phyloP scores from a whole-genome alignment of 2,113 vertebrate genomes.

The Pipra filicauda region DNA sequence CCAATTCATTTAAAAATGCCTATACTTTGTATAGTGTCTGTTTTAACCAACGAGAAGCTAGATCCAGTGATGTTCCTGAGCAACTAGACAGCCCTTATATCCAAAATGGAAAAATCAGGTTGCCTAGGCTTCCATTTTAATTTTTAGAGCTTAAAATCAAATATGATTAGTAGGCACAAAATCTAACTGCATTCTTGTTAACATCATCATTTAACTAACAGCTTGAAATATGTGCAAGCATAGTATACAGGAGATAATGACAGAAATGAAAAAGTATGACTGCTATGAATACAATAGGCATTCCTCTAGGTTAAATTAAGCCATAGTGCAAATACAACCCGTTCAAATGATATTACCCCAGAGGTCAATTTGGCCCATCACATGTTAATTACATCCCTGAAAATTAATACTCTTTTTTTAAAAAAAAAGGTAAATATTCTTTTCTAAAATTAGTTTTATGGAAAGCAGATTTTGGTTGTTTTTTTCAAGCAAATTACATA shows the following conservation, averaged over 20 bases:
- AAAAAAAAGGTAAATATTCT: neutral
- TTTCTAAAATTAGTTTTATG: slow-evolving; percentile 37
- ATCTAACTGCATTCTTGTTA: neutral
- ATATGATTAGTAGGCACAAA: neutral
- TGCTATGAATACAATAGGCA: neutral
- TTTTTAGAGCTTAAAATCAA: neutral
- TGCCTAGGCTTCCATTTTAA: neutral
- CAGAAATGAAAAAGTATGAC: neutral
- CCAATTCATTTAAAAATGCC: neutral
- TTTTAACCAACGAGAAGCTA: neutral
- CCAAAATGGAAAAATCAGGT: neutral
- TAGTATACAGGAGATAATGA: neutral
- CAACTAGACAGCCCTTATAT: neutral
- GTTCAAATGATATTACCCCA: neutral
- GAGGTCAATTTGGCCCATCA: neutral
- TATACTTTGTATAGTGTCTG: neutral
- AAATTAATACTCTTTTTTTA: neutral
- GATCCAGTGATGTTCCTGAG: neutral
- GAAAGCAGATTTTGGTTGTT: slow-evolving; percentile 25
- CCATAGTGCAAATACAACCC: neutral
- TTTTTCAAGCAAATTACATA: slow-evolving; percentile 29
- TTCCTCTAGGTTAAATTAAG: neutral
- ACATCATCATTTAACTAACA: neutral
- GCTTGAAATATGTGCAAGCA: neutral
- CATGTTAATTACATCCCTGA: neutral